Conservation (phyloP, 2,113 vertebrate genomes). For the Junco hyemalis region DNA sequence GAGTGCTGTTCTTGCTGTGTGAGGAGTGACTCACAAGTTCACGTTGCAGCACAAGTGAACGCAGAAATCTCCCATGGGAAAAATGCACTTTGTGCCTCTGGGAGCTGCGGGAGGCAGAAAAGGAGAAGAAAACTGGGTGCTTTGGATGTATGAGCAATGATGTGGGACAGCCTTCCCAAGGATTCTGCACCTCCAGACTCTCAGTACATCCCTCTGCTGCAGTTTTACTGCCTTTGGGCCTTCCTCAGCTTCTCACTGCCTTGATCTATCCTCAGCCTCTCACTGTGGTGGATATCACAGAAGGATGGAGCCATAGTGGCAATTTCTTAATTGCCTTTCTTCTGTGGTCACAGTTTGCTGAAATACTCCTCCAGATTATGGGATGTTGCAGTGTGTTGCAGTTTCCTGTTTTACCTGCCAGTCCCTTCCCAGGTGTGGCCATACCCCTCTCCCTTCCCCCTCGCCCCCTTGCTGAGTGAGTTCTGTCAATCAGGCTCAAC, state of each 20-base stretch:
- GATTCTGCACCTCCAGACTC: background rate
- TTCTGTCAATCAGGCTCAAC: too few species aligned
- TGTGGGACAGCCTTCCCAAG: background rate
- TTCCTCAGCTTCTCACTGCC: background rate
- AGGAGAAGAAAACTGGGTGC: background rate
- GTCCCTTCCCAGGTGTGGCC: too few species aligned
- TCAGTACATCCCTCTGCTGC: background rate
- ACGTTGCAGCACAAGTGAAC: background rate
- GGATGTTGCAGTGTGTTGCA: too few species aligned
- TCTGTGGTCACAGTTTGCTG: background rate
- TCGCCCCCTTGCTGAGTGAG: too few species aligned
- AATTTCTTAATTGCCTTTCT: background rate
- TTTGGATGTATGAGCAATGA: accelerated
- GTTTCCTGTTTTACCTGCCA: too few species aligned
- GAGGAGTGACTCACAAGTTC: background rate
- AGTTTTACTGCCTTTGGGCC: background rate
- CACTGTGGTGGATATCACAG: background rate
- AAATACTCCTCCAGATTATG: background rate
- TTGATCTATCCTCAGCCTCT: background rate
- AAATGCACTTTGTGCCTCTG: accelerated
- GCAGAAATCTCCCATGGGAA: background rate
- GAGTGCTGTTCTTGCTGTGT: accelerated
- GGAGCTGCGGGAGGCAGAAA: background rate
- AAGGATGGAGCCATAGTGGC: background rate
- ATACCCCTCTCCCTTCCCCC: too few species aligned